Evolutionary conservation across 2,113 vertebrate species (phyloP), one percentile per base, ranked within the genome.

Genomic region (Rhineura floridana): DNA sequence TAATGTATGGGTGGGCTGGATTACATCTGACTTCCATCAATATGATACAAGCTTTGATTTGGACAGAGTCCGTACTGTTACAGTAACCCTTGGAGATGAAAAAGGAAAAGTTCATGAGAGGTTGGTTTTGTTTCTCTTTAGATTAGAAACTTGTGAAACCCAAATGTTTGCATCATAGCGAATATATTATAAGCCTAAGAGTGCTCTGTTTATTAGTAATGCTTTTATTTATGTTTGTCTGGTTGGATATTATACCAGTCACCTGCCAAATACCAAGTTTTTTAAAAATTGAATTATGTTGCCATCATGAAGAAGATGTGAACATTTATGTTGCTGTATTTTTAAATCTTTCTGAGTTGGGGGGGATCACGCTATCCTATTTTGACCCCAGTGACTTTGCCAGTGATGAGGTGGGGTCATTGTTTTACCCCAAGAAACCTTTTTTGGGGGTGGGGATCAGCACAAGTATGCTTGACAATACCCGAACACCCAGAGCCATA

Each of bases 101-200:
- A 99, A 99, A 94, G 98, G 98, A 80, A 99, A 99, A 95, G 98
- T 99, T 88, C 98, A 99, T 1, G 98, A 99, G 94, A 99, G 98
- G 98, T 99, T 87, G 91, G 98, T 97, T 91, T 85, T 33, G 48
- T 46, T 93, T 83, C 81, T 78, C 75, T 83, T 63, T 76, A 17
- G 28, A 59, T 72, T 30, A 30, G 19, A 65, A 83, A 82, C 9
- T 39, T 36, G 42, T 62, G 59, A 44, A 46, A 11, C 77, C 36
- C 33, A 59, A 73, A 52, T 62, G 21, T 69, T 81, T 55, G 9
- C 6, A 72, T 79, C 3, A 77, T 69, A 59, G 9, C 70, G 48
- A 59, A 33, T 50, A 13, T 39, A 63, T 81, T 87, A 23, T 23
- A 2, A 69, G 13, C 3, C 52, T 48, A 36, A 55, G 21, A 81